Conservation (phyloP, 1,140 invertebrate species). For the Sesamia nonagrioides region DNA sequence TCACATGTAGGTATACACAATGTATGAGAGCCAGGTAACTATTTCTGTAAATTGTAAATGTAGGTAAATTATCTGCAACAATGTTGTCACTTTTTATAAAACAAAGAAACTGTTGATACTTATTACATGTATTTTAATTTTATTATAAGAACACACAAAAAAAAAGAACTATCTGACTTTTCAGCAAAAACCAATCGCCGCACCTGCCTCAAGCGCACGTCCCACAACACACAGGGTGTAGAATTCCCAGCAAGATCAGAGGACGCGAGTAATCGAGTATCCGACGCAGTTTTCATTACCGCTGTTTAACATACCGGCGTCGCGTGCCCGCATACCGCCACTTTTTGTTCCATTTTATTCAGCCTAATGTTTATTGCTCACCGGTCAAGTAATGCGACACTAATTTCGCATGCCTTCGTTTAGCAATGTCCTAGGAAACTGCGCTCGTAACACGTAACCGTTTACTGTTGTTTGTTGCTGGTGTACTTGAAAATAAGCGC, state of each 20-base stretch:
- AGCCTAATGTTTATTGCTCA: conserved; percentile 60
- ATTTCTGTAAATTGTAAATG: too few relatives aligned
- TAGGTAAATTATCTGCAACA: too few relatives aligned
- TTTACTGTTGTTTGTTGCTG: conserved; percentile 27
- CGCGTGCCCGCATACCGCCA: conserved; percentile 55
- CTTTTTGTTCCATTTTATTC: conserved; percentile 57
- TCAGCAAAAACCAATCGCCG: conserved; percentile 38
- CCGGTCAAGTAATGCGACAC: conserved; percentile 49
- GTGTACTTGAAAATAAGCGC: conserved; percentile 20
- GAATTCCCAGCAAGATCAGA: conserved; percentile 62
- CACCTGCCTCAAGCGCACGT: conserved; percentile 54
- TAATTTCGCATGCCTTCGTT: conserved; percentile 49
- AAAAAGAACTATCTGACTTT: too few relatives aligned
- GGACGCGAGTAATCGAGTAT: conserved; percentile 63
- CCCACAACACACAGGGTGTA: conserved; percentile 49
- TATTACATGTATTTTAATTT: too few relatives aligned
- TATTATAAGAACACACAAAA: too few relatives aligned
- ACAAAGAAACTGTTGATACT: too few relatives aligned
- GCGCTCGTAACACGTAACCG: conserved; percentile 33
- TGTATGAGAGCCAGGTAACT: too few relatives aligned
- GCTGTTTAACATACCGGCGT: conserved; percentile 75
- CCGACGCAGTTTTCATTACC: conserved; percentile 75
- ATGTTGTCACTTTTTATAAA: too few relatives aligned
- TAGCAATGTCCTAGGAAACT: conserved; percentile 40
- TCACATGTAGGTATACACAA: too few relatives aligned